Percentiles rank a stretch among this genome's conserved stretches.
Evolutionary conservation across 2,888 invertebrate species (phyloP).

Genomic region (Stictocephala bisonia): DNA sequence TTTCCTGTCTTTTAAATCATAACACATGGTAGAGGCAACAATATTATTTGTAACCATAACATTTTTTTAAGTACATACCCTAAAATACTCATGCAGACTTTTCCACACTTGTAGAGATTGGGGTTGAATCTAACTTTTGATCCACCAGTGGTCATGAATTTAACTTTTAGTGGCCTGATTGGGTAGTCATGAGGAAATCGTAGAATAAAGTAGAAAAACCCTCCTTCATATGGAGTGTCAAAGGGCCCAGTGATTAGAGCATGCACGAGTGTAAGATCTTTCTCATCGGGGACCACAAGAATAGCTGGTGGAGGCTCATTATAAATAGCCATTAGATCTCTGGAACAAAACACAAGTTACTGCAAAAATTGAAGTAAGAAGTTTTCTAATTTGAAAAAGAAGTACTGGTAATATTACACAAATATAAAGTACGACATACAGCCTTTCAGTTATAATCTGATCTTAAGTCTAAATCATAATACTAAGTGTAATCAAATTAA

Average conservation of each 20-base stretch:
- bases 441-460: too few relatives aligned
- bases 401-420: too few relatives aligned
- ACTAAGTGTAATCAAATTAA: too few relatives aligned
- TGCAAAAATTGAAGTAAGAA: too few relatives aligned
- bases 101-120: conserved; percentile 72
- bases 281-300: conserved; percentile 69
- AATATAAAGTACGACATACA: too few relatives aligned
- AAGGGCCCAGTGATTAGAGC: conserved; percentile 70
- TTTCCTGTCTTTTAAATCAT: too few relatives aligned
- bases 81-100: conserved; percentile 69
- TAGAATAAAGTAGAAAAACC: conserved; percentile 68
- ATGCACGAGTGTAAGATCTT: conserved; percentile 68
- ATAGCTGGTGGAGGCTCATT: conserved; percentile 70
- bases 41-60: neutral
- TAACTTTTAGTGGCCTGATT: conserved; percentile 70
- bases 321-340: conserved; percentile 69
- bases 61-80: too few relatives aligned
- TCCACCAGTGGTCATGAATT: conserved; percentile 71
- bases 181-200: conserved; percentile 70
- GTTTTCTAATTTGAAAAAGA: too few relatives aligned
- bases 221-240: conserved; percentile 72
- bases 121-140: conserved; percentile 72
- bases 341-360: too few relatives aligned
- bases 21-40: neutral
- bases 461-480: too few relatives aligned